phyloP scores from a whole-genome alignment of 2,113 vertebrate genomes.

The Apaloderma vittatum region DNA sequence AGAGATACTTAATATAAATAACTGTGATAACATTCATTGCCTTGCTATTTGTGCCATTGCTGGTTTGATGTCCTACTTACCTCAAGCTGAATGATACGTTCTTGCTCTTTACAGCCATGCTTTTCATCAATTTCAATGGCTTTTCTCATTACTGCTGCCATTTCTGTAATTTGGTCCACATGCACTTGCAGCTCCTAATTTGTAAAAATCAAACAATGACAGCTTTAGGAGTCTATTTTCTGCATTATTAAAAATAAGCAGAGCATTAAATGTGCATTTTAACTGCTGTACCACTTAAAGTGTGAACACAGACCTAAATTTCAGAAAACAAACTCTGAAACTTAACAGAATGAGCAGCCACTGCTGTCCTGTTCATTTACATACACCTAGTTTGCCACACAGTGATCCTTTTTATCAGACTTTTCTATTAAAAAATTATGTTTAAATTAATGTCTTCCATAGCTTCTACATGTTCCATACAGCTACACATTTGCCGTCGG shows the following conservation, averaged over 20 bases:
- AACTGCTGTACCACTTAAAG: not conserved
- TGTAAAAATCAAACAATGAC: not conserved
- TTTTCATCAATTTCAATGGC: slow-evolving; percentile 96
- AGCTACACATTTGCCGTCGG: accelerated
- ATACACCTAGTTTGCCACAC: not conserved
- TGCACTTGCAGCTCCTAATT: slow-evolving; percentile 92
- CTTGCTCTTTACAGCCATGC: slow-evolving; percentile 89
- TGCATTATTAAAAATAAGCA: not conserved
- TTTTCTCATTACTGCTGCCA: slow-evolving; percentile 97
- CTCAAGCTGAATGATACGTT: slow-evolving; percentile 93
- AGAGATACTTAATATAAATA: not conserved
- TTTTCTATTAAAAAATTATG: not conserved
- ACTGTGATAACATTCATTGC: too few relatives aligned
- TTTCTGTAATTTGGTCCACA: slow-evolving; percentile 96
- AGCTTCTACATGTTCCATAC: not conserved
- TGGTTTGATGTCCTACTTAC: slow-evolving; percentile 69
- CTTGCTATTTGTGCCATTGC: not conserved
- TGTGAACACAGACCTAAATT: not conserved
- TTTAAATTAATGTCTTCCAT: not conserved
- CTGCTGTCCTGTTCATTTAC: not conserved
- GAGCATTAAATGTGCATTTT: not conserved
- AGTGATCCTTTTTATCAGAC: not conserved
- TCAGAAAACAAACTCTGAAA: not conserved
- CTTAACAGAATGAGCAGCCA: not conserved
- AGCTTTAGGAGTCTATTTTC: not conserved